Conservation (phyloP, 2,113 vertebrate species). For the Leptobrachium leishanense region DNA sequence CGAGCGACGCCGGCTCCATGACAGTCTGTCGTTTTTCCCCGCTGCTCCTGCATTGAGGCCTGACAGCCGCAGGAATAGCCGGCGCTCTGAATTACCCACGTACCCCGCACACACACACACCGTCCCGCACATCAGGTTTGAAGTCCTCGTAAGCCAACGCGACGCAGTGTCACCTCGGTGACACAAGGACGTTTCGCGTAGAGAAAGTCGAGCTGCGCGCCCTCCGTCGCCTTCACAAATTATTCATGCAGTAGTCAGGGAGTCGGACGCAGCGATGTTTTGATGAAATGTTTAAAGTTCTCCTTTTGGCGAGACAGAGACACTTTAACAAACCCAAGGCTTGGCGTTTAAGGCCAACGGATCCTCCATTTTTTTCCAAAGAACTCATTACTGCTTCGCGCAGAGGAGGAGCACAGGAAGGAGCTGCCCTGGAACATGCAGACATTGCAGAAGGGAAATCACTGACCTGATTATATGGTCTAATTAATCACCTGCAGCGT, state of each 20-base stretch:
- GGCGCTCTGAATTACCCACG: not conserved
- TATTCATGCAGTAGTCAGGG: constrained; percentile 35
- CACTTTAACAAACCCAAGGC: constrained; percentile 32
- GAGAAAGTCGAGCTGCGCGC: constrained; percentile 13
- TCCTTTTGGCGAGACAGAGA: constrained; percentile 26
- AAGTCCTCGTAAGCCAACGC: not conserved
- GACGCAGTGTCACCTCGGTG: not conserved
- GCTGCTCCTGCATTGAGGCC: not conserved
- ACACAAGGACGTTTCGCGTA: constrained; percentile 8
- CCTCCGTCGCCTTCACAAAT: constrained; percentile 15
- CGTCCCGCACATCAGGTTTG: not conserved
- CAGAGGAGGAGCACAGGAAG: too few relatives aligned
- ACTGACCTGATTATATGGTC: too few relatives aligned
- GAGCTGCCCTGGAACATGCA: too few relatives aligned
- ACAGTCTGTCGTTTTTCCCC: constrained; percentile 24
- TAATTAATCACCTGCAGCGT: too few relatives aligned
- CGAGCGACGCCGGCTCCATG: not conserved
- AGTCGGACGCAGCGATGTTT: constrained; percentile 26
- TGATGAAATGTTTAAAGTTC: constrained; percentile 44
- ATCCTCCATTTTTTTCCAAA: too few relatives aligned
- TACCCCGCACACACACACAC: too few relatives aligned
- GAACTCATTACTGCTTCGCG: too few relatives aligned
- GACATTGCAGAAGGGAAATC: too few relatives aligned
- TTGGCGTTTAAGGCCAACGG: constrained; percentile 1
- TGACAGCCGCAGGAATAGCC: not conserved